These are phyloP conservation scores for Coenobita brevimanus DNA, from an alignment of 1,140 invertebrate species.

Conservation along the genomic window DNA sequence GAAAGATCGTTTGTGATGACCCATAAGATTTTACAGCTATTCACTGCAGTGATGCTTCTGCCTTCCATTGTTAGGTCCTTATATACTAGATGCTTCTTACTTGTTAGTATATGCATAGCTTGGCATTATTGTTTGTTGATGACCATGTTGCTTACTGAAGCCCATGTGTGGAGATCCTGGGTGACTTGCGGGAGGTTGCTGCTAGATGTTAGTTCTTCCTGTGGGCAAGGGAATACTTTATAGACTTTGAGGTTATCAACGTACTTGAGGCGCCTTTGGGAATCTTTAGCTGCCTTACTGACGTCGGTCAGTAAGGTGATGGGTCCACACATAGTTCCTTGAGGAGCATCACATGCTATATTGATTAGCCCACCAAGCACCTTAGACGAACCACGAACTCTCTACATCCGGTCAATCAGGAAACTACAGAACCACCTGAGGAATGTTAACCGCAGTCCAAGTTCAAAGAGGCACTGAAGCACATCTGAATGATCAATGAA, in stretches of 20 bases:
- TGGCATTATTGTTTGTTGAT: background rate
- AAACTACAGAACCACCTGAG: background rate
- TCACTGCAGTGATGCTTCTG: background rate
- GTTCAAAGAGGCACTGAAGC: no score
- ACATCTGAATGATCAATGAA: no score
- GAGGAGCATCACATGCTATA: background rate
- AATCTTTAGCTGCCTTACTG: background rate
- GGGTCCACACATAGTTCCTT: background rate
- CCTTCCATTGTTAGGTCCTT: background rate
- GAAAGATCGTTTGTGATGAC: no score
- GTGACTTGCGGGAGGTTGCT: background rate
- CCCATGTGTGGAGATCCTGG: background rate
- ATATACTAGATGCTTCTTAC: background rate
- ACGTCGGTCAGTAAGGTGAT: no score
- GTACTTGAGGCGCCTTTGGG: background rate
- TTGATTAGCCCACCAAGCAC: background rate
- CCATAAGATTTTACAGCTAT: no score
- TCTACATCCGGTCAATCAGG: background rate
- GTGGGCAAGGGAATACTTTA: no score
- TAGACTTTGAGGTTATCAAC: background rate
- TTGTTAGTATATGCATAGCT: background rate
- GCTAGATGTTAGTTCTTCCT: no score
- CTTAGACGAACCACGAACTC: background rate
- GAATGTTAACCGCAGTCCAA: background rate
- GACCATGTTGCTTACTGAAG: background rate